These are phyloP conservation scores for Hydractinia echinata DNA, from an alignment of 30 jellyfish, hydroid and myxozoan genomes.

Conservation along the genomic window DNA sequence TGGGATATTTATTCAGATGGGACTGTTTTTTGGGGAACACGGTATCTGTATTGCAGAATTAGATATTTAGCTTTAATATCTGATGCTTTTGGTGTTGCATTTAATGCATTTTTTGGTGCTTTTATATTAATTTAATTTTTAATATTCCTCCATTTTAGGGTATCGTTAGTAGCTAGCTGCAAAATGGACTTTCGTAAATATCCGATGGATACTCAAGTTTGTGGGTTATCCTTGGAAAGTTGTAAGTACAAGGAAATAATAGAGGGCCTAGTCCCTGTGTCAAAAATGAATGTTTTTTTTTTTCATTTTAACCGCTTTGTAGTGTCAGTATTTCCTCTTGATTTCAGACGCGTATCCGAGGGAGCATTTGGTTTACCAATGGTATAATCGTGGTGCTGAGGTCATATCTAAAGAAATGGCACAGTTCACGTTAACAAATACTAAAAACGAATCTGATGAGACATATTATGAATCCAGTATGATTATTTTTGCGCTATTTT, in stretches of 20 bases:
- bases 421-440: constrained; percentile 48
- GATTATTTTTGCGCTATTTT: not conserved
- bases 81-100: too few species aligned
- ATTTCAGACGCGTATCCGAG: constrained; percentile 68
- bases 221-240: constrained; percentile 66
- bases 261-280: too few species aligned
- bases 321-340: not conserved
- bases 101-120: too few species aligned
- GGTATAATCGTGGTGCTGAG: constrained; percentile 54
- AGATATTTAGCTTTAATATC: too few species aligned
- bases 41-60: constrained; percentile 33
- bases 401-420: constrained; percentile 55
- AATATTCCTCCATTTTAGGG: constrained; percentile 23
- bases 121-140: too few species aligned
- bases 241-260: constrained; percentile 38
- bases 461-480: not conserved
- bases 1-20: constrained; percentile 88
- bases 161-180: constrained; percentile 54
- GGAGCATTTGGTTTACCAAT: constrained; percentile 57
- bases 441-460: not conserved
- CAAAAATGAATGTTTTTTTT: too few species aligned
- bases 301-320: not conserved
- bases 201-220: constrained; percentile 93
- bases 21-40: constrained; percentile 96
- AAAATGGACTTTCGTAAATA: constrained; percentile 69